These are phyloP conservation scores for Allolobophora icterica DNA, from an alignment of 2,888 invertebrate species.

Conservation along the genomic window DNA sequence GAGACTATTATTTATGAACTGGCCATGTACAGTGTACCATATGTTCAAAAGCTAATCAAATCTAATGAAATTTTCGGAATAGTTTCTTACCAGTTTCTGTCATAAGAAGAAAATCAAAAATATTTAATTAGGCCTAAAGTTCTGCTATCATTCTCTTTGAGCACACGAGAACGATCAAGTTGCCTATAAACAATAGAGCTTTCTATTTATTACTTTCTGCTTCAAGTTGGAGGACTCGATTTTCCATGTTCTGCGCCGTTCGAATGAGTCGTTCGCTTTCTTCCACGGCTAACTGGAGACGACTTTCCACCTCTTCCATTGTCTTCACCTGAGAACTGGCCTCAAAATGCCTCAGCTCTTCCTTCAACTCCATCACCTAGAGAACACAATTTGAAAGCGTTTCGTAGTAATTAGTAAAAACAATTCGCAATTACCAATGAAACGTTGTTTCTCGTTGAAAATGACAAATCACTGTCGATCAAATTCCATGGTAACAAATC, in stretches of 20 bases:
- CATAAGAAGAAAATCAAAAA: background rate
- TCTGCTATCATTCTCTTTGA: background rate
- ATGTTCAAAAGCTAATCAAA: no score
- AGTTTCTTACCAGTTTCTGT: background rate
- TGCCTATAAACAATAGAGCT: background rate
- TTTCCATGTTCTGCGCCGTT: background rate
- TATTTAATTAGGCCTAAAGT: background rate
- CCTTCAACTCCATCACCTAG: constrained; percentile 9
- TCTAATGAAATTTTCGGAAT: no score
- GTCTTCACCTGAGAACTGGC: background rate
- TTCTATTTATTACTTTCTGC: background rate
- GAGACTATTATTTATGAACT: background rate
- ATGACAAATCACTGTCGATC: no score
- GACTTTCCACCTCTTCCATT: background rate
- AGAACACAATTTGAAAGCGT: background rate
- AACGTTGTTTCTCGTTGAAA: no score
- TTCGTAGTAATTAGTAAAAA: background rate
- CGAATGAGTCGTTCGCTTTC: background rate
- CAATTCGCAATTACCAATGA: no score
- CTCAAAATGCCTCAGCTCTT: background rate
- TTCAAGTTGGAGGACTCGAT: background rate
- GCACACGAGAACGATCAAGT: no score
- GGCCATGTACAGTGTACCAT: no score
- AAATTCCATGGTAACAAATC: no score
- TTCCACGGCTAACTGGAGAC: constrained; percentile 2